Evolutionary conservation across 2,113 vertebrate species (phyloP).

Genomic region (Rhinoptilus africanus): DNA sequence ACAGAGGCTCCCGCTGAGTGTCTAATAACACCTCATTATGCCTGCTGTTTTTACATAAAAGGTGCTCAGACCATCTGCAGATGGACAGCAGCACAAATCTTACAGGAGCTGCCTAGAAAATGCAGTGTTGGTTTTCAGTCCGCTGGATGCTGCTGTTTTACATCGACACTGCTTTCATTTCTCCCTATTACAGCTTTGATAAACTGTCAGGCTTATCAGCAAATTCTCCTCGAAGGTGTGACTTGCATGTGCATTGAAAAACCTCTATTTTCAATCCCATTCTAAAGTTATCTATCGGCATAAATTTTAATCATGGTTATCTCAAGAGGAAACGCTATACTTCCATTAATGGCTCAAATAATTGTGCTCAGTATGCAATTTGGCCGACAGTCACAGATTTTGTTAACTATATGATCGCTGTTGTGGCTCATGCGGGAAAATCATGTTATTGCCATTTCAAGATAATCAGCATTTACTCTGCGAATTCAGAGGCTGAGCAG

Average conservation of each 20-base stretch:
- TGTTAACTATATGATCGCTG: background rate
- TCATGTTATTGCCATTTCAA: background rate
- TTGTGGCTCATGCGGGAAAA: background rate
- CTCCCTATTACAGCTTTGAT: background rate
- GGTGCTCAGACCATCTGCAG: slow-evolving; percentile 8
- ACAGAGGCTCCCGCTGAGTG: background rate
- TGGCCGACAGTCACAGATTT: background rate
- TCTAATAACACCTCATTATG: slow-evolving; percentile 34
- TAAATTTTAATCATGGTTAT: slow-evolving; percentile 60
- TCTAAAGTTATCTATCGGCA: slow-evolving; percentile 30
- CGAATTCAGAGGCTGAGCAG: background rate
- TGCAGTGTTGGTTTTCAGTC: background rate
- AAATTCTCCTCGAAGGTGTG: background rate
- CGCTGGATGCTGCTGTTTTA: background rate
- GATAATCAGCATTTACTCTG: slow-evolving; percentile 21
- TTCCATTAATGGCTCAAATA: slow-evolving; percentile 63
- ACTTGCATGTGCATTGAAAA: slow-evolving; percentile 23
- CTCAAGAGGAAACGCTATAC: slow-evolving; percentile 48
- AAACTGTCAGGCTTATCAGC: slow-evolving; percentile 13
- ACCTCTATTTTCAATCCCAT: background rate
- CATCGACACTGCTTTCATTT: accelerated
- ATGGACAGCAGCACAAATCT: background rate
- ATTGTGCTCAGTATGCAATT: background rate
- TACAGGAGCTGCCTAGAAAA: background rate
- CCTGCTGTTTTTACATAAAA: slow-evolving; percentile 35